Evolutionary conservation across 2,113 vertebrate species (phyloP), one percentile per base, ranked within the genome.

Genomic region (Cheirogaleus medius): DNA sequence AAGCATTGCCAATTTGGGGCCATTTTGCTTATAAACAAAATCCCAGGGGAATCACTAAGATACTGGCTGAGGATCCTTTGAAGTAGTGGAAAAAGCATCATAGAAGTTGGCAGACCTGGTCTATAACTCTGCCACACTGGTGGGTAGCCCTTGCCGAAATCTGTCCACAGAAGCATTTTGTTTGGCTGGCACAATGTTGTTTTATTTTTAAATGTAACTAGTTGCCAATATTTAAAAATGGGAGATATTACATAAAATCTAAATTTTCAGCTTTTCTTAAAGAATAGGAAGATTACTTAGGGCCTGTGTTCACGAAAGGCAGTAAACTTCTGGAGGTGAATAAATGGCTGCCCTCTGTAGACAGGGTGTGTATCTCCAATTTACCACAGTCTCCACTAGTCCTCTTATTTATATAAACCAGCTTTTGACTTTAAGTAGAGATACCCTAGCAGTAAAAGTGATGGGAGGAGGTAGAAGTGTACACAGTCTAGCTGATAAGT

Each of bases 121-220:
- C 34, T 82, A 39, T 82, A 39, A 83, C 44, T 88, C 84, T 81
- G 77, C 71, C 82, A 23, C 81, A 34, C 18, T 21, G 47, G 66
- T 78, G 91, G 47, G 66, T 78, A 88, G 56, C 25, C 81, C 23
- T 63, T 86, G 64, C 63, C 83, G 76, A 93, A 91, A 60, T 93
- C 68, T 97, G 66, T 88, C 39, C 58, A 20, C 34, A 64, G 54
- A 77, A 73, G 74, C 76, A 77, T 93, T 87, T 87, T 78, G 34
- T 88, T 91, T 91, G 77, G 42, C 66, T 81, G 37, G 44, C 37
- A 63, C n/a, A 39, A 2, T 82, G 82, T 80, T 81, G 56, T 90
- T 76, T 91, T 91, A 54, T 87, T 80, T 97, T 96, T 88, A 95
- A 60, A 73, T 93, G 73, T 92, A 60, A 90, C 87, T 91, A 82